Conservation (phyloP, 1,140 invertebrate species). For the Trichoplusia ni region DNA sequence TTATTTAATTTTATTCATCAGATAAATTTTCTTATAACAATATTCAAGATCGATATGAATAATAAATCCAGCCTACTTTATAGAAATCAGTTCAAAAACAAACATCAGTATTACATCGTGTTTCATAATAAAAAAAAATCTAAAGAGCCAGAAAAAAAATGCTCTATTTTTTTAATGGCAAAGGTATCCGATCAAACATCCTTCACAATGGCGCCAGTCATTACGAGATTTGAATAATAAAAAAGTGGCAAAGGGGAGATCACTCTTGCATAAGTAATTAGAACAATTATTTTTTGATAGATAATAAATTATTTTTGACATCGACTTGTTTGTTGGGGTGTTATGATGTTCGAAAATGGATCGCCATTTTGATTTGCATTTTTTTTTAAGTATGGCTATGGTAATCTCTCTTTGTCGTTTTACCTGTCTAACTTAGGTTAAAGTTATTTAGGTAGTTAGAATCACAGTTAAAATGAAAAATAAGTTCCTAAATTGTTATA, state of each 20-base stretch:
- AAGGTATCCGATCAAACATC: slow-evolving; percentile 40
- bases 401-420: no score
- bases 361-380: slow-evolving; percentile 10
- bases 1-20: no score
- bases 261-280: slow-evolving; percentile 74
- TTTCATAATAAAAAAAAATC: slow-evolving; percentile 1
- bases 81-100: not conserved
- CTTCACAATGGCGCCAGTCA: slow-evolving; percentile 62
- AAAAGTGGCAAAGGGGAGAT: slow-evolving; percentile 62
- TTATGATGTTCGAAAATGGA: slow-evolving; percentile 4
- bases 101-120: not conserved
- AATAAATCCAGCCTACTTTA: no score
- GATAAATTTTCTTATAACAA: no score
- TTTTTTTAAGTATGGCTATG: not conserved
- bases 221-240: slow-evolving; percentile 76
- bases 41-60: no score
- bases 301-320: slow-evolving; percentile 71
- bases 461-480: no score
- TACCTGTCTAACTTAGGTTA: no score
- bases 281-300: slow-evolving; percentile 78
- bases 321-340: slow-evolving; percentile 4
- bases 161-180: slow-evolving; percentile 27
- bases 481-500: no score
- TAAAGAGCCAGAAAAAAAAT: slow-evolving; percentile 14
- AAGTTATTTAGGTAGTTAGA: no score